Percentiles rank a stretch among this genome's conserved stretches.
Evolutionary conservation across 2,888 invertebrate genomes (phyloP).

Genomic region (Cheilosia grossa): DNA sequence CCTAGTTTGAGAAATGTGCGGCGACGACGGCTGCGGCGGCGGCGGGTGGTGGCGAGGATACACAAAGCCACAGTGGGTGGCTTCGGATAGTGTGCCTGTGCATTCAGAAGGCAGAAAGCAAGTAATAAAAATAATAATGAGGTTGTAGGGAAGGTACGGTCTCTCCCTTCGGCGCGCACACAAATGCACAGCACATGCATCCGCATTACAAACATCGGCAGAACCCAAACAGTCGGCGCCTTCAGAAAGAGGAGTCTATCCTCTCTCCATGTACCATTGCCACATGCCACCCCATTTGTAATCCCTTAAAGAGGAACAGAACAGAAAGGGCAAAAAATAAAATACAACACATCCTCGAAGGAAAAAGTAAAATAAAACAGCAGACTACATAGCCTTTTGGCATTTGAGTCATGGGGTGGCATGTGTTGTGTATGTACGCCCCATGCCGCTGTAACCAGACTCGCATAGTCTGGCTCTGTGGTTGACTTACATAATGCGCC

Average conservation of each 20-base stretch:
- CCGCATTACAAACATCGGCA: constrained; percentile 70
- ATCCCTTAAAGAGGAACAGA: constrained; percentile 38
- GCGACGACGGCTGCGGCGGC: constrained; percentile 30
- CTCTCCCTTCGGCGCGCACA: constrained; percentile 36
- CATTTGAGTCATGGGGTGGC: constrained; percentile 59
- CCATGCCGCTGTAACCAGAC: constrained; percentile 23
- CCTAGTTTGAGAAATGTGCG: constrained; percentile 66
- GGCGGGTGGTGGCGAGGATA: constrained; percentile 7
- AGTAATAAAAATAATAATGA: constrained; percentile 63
- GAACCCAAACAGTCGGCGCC: constrained; percentile 74
- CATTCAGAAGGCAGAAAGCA: constrained; percentile 40
- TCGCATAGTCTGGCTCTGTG: constrained; percentile 47
- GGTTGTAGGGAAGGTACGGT: constrained; percentile 24
- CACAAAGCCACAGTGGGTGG: constrained; percentile 51
- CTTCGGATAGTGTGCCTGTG: constrained; percentile 2
- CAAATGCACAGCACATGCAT: constrained; percentile 49
- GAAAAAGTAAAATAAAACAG: constrained; percentile 47
- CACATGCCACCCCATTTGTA: constrained; percentile 29
- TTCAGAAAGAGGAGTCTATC: constrained; percentile 9
- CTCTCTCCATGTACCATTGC: background rate
- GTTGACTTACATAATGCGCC: constrained; percentile 62
- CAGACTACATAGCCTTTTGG: constrained; percentile 71
- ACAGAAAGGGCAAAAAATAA: constrained; percentile 6
- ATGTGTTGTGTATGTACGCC: background rate
- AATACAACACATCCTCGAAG: constrained; percentile 4